Conservation (phyloP, 2,113 vertebrate genomes). For the Myotis brandtii region DNA sequence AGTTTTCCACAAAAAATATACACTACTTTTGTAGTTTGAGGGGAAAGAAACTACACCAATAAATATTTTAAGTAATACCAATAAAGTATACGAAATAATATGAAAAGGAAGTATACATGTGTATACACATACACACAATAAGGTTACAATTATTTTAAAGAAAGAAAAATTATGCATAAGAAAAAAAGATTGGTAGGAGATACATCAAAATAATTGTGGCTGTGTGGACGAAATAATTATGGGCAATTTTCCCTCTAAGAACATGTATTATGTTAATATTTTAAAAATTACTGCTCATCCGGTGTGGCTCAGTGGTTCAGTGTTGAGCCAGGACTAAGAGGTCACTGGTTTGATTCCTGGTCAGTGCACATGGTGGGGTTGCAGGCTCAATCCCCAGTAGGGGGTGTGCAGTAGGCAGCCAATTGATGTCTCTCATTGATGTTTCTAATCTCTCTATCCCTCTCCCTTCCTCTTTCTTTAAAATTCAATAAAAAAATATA, state of each 20-base stretch:
- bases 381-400: too few relatives aligned
- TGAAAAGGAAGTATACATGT: background rate
- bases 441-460: too few relatives aligned
- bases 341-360: too few relatives aligned
- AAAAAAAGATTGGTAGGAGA: background rate
- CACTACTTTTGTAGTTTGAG: background rate
- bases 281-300: too few relatives aligned
- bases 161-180: slow-evolving; percentile 10
- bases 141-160: slow-evolving; percentile 24
- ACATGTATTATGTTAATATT: background rate
- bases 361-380: too few relatives aligned
- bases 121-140: background rate
- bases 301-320: too few relatives aligned
- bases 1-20: background rate
- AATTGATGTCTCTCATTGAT: too few relatives aligned
- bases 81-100: background rate
- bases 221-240: background rate
- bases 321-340: too few relatives aligned
- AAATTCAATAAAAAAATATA: too few relatives aligned
- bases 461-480: too few relatives aligned
- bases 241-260: background rate
- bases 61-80: slow-evolving; percentile 24
- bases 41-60: background rate
- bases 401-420: too few relatives aligned
- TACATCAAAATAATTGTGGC: background rate